Evolutionary conservation across 2,888 invertebrate species (phyloP).

Genomic region (Calameuta idolon): DNA sequence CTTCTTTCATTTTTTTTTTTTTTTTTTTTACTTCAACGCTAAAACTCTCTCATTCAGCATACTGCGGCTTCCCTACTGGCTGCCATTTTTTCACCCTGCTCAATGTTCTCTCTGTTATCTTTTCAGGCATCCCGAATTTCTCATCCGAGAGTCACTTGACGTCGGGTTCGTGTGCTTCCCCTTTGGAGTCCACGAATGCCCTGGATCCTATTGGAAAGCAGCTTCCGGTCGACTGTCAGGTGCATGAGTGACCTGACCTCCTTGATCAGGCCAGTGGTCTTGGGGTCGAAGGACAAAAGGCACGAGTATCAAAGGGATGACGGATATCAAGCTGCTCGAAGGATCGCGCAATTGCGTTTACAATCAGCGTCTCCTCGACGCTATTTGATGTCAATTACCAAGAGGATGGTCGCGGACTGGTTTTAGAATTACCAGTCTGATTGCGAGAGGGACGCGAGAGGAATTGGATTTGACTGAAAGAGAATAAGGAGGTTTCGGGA

Average conservation of each 20-base stretch:
- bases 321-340: background rate
- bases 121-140: background rate
- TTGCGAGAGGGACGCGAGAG: background rate
- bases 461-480: background rate
- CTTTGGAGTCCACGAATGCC: background rate
- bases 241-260: slow-evolving; percentile 57
- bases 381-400: background rate
- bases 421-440: background rate
- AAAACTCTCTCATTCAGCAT: background rate
- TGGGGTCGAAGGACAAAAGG: background rate
- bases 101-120: background rate
- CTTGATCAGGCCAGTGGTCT: background rate
- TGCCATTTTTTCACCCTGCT: background rate
- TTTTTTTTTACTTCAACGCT: background rate
- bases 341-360: slow-evolving; percentile 53
- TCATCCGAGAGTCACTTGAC: background rate
- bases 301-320: background rate
- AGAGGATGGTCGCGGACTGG: background rate
- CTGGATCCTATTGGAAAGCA: background rate
- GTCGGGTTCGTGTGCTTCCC: background rate
- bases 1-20: background rate
- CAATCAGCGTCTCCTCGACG: slow-evolving; percentile 35
- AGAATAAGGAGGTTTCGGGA: background rate
- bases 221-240: slow-evolving; percentile 40
- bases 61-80: background rate